Base-by-base conservation (phyloP, 2,113 vertebrate species). In the Parus major region DNA sequence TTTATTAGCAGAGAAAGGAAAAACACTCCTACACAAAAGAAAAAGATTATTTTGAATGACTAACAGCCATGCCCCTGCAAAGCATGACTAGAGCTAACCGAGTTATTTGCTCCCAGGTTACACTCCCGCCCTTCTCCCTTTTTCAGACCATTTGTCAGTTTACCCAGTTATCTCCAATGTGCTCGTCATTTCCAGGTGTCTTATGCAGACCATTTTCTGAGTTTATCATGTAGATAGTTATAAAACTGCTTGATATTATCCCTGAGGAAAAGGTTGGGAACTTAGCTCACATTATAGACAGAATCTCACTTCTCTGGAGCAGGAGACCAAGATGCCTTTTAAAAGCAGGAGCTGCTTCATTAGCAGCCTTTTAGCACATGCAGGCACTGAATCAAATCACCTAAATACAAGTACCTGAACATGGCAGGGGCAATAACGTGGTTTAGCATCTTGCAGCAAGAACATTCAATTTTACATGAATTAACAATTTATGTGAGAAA, bases 1-100 rank as follows among this genome's bases (percentile, higher is more conserved):
- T 93, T 94, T 95, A 96, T 95, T 95, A 96, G 69, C 46, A 88
- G 89, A 78, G 91, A 92, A 96, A 94, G 94, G 92, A 91, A 94
- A 97, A 95, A 91, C 72, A 91, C 88, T 92, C 88, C 94, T 79
- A 86, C 92, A 75, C 39, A 66, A 64, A 75, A 91, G 55, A 81
- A 81, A 56, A 94, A 78, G 68, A 71, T 66, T 86, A 60, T 88
- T 97, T 95, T 91, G 71, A 92, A 73, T 89, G 88, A 94, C 72
- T 94, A 93, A 86, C 83, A 95, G 76, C 90, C 59, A 50, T 82
- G 63, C 15, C 88, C 70, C 71, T 93, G 79, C 47, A 69, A 87
- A 96, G 66, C 57, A 65, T 27, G n/a, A 87, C 50, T 72, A 8
- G 53, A 82, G 20, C 31, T 52, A 57, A 44, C 9, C 1, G 21